phyloP scores from a whole-genome alignment of 2,888 invertebrate species.

The Orthonychiurus folsomi region DNA sequence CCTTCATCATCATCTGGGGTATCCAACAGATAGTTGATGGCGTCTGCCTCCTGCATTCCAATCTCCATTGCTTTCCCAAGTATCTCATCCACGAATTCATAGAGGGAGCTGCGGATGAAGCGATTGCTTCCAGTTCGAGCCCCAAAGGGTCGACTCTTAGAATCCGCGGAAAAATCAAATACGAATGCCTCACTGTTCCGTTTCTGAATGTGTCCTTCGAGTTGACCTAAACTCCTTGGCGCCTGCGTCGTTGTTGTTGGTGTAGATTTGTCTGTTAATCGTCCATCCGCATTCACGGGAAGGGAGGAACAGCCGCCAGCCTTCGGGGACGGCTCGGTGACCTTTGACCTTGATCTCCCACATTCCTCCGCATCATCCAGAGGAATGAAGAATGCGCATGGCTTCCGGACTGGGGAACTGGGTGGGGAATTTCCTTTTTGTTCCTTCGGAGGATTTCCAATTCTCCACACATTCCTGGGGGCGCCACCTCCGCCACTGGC shows the following conservation, averaged over 20 bases:
- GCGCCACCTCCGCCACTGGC: not conserved
- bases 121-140: not conserved
- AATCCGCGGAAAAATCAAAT: not conserved
- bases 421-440: not conserved
- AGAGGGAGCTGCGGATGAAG: not conserved
- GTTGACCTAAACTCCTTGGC: not conserved
- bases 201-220: not conserved
- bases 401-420: constrained; percentile 21
- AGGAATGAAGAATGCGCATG: constrained; percentile 39
- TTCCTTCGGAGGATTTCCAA: not conserved
- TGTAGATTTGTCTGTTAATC: not conserved
- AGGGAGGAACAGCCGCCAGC: too few species aligned
- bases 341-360: not conserved
- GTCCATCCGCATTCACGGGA: not conserved
- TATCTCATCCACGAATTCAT: not conserved
- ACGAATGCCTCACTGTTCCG: not conserved
- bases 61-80: not conserved
- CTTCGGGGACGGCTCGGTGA: not conserved
- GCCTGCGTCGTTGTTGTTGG: not conserved
- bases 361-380: constrained; percentile 2
- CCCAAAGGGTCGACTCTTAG: not conserved
- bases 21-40: constrained; percentile 5
- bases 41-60: constrained; percentile 13
- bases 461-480: not conserved
- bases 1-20: not conserved